Evolutionary conservation across 2,888 invertebrate species (phyloP), one percentile per base, ranked within the genome.

Genomic region (Chymomyza amoena): DNA sequence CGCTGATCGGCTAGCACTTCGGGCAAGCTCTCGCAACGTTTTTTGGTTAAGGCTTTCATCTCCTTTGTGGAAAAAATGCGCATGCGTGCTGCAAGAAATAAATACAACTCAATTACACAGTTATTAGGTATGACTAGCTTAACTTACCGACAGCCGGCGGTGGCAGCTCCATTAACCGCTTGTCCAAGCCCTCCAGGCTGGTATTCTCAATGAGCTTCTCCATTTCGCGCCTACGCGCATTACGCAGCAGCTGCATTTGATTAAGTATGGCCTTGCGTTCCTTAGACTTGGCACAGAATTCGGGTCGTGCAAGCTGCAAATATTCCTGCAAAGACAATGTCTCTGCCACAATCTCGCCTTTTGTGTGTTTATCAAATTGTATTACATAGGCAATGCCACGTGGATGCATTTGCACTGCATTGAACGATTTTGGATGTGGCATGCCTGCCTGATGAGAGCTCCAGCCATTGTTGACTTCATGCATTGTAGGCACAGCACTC

Each of bases 1-100:
- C 94, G 93, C 76, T 93, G 93, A 84, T 94, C 95, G 71, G 93
- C 93, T 70, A 94, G 92, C 2, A 96, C 95, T 92, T 97, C 96
- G 0, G 96, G 95, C 71, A 96, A 91, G 28, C 94, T 94, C 83
- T 94, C 93, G 90, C 96, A 96, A 73, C 95, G 93, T 82, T 92
- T 93, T 71, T 92, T 93, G 6, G 94, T 94, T 74, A 94, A 91
- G 39, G 93, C 92, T 83, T 93, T 94, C 93, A 95, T 94, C 89
- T 94, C 93, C 80, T 92, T 92, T 13, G 93, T 92, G 61, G 92
- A 91, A 76, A 93, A 93, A 54, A 94, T 89, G 72, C 93, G 92
- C 65, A 90, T 91, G 68, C 92, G 91, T 61, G 91, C 93, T 93
- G 74, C 50, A 89, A 87, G 63, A 56, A 64, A 61, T 10, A 62